These are phyloP conservation scores for Lithobates sylvaticus DNA, from an alignment of 2,797 vertebrate genomes.

Conservation along the genomic window DNA sequence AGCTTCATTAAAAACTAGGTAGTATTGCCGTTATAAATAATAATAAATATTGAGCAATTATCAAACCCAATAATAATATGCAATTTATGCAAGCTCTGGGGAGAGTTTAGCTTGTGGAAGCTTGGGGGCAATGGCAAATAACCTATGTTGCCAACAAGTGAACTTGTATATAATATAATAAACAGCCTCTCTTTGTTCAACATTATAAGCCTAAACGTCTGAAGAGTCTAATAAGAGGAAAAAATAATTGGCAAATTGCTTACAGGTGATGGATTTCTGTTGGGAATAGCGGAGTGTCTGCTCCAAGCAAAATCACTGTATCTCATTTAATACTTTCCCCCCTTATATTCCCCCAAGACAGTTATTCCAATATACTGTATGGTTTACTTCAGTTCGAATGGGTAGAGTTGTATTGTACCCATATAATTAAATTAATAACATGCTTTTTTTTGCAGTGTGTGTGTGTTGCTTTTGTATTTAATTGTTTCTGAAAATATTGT, in stretches of 20 bases:
- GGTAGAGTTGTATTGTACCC: neutral
- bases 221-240: conserved; percentile 17
- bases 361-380: conserved; percentile 33
- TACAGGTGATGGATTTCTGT: conserved; percentile 32
- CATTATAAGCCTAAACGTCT: conserved; percentile 2
- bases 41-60: conserved; percentile 48
- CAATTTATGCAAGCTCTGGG: neutral
- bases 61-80: neutral
- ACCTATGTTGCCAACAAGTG: conserved; percentile 10
- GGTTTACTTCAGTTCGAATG: conserved; percentile 21
- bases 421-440: neutral
- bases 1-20: conserved; percentile 32
- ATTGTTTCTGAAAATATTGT: neutral
- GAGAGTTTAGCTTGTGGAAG: neutral
- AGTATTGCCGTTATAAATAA: conserved; percentile 10
- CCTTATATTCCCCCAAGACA: conserved; percentile 20
- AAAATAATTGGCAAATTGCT: conserved; percentile 33
- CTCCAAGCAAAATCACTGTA: conserved; percentile 15
- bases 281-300: conserved; percentile 21
- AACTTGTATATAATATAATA: conserved; percentile 1
- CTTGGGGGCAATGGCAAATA: neutral
- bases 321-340: conserved; percentile 34
- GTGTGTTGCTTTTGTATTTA: neutral
- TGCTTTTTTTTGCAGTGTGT: neutral
- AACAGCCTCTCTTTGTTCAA: neutral